Conservation (phyloP, 2,797 vertebrate genomes). For the Poecilia velifera region DNA sequence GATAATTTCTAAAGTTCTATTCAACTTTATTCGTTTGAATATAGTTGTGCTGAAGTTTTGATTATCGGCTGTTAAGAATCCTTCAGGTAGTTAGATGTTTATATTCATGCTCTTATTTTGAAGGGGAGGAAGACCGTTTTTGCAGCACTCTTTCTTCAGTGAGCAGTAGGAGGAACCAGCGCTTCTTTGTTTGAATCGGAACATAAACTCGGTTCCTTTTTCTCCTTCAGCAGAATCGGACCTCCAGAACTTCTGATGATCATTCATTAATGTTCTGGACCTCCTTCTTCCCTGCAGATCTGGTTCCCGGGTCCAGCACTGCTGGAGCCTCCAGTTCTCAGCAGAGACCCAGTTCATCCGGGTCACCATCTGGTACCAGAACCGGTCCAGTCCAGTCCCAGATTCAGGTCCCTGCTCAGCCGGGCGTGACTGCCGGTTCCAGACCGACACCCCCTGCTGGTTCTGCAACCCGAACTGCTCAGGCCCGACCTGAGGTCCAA, state of each 20-base stretch:
- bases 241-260: not conserved
- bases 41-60: too few relatives aligned
- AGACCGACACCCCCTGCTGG: conserved; percentile 31
- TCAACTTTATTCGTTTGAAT: too few relatives aligned
- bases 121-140: too few relatives aligned
- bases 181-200: too few relatives aligned
- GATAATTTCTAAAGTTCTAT: too few relatives aligned
- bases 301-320: conserved; percentile 31
- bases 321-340: conserved; percentile 23
- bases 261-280: not conserved
- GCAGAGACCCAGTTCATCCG: conserved; percentile 18
- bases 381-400: conserved; percentile 10
- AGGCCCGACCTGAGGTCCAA: not conserved
- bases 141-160: too few relatives aligned
- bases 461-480: too few relatives aligned
- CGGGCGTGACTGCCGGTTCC: not conserved
- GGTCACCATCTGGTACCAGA: conserved; percentile 21
- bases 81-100: too few relatives aligned
- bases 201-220: not conserved
- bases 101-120: too few relatives aligned
- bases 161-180: too few relatives aligned
- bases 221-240: not conserved
- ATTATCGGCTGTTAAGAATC: too few relatives aligned
- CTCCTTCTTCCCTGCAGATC: conserved; percentile 15
- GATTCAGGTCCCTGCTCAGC: not conserved